Evolutionary conservation across 2,797 vertebrate species (phyloP), one percentile per base, ranked within the genome.

Genomic region (Salarias fasciatus): DNA sequence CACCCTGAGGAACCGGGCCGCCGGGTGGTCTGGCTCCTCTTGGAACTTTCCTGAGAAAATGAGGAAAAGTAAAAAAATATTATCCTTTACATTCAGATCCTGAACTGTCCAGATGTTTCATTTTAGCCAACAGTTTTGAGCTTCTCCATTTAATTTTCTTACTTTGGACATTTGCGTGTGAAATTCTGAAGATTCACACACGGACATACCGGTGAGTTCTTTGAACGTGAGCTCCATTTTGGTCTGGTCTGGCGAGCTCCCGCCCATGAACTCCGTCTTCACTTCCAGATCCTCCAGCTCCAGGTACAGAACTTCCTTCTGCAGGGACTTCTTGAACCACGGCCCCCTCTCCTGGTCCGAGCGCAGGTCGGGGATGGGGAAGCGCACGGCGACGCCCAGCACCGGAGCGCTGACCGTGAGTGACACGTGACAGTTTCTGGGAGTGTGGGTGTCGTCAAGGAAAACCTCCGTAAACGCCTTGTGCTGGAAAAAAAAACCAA

Each of bases 391-490:
- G 44, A 99, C 89, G 53, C 92, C 91, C 67, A 99, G 84, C 3
- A 93, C 54, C 0, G 97, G 96, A 0, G 96, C 94, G 24, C 81
- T 94, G 31, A 97, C 88, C 14, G 95, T 95, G 64, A 99, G 75
- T 0, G 95, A 94, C 13, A 98, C 78, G 24, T 95, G 94, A 45
- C 95, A 97, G 83, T 95, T 94, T 11, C 94, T 88, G 53, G 98
- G 97, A 47, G 91, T 93, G 63, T 92, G 94, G 10, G 93, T 94
- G 81, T 99, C 98, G 65, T 99, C 98, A 41, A 98, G 92, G 79
- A 99, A 99, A 65, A 99, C 95, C 88, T 99, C 98, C 11, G 96
- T 93, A 83, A 99, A 99, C 29, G 97, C 98, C 78, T 98, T 99
- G 82, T 99, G 98, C 97, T 99, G 85, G 36, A 15, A 63, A 78